Conservation (phyloP, 2,113 vertebrate species). For the Hippocampus abdominalis region DNA sequence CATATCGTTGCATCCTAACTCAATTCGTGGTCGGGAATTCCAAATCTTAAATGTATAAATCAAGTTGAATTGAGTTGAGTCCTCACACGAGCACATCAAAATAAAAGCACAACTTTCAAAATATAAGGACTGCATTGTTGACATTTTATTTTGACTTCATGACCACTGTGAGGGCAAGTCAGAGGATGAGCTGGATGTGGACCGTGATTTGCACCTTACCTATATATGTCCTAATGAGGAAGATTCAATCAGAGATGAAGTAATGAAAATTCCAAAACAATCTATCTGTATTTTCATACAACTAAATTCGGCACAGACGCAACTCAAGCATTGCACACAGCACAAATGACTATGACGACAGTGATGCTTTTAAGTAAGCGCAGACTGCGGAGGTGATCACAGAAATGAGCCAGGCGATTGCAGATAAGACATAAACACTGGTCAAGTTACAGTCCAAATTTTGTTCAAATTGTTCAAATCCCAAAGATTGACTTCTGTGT, state of each 20-base stretch:
- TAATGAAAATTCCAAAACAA: not conserved
- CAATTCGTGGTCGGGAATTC: too few species aligned
- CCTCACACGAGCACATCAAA: too few species aligned
- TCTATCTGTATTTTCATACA: not conserved
- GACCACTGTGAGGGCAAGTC: not conserved
- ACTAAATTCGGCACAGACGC: not conserved
- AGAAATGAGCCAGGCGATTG: too few species aligned
- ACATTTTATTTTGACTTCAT: not conserved
- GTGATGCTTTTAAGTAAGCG: too few species aligned
- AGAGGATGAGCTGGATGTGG: not conserved
- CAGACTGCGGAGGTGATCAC: too few species aligned
- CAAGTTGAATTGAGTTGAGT: too few species aligned
- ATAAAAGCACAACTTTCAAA: too few species aligned
- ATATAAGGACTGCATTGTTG: not conserved
- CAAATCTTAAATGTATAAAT: too few species aligned
- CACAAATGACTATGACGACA: not conserved
- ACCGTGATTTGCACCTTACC: not conserved
- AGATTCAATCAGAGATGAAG: not conserved
- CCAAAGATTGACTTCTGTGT: constrained; percentile 35
- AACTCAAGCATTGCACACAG: not conserved
- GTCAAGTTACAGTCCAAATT: not conserved
- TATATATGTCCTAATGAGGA: not conserved
- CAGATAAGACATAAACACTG: not conserved
- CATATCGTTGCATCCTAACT: too few species aligned
- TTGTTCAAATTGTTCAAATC: constrained; percentile 4